These are phyloP conservation scores for Anticlea derivata DNA, from an alignment of 2,888 invertebrate genomes.

Conservation along the genomic window DNA sequence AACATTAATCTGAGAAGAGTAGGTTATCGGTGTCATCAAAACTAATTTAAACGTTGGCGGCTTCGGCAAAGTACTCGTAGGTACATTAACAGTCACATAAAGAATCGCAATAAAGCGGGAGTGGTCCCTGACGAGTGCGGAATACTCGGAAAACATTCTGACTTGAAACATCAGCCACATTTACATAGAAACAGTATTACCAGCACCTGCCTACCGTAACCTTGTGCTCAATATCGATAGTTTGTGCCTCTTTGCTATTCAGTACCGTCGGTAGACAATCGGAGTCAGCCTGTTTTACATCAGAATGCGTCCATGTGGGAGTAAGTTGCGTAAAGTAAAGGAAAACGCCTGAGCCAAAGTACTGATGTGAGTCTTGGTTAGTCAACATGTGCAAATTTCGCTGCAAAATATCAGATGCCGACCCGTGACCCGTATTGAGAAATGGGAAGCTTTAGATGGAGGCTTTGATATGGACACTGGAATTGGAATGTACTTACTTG, in stretches of 20 bases:
- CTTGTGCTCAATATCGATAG: too few species aligned
- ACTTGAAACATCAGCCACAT: constrained; percentile 31
- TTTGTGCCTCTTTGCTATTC: too few species aligned
- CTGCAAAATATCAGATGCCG: constrained; percentile 71
- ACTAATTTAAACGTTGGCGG: constrained; percentile 27
- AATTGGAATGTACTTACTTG: constrained; percentile 12
- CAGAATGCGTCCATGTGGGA: constrained; percentile 11
- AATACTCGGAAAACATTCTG: constrained; percentile 42
- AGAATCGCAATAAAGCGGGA: constrained; percentile 39
- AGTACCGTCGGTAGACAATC: too few species aligned
- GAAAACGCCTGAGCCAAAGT: constrained; percentile 47
- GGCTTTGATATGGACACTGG: constrained; percentile 43
- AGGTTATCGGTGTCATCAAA: constrained; percentile 40
- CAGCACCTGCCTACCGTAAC: not conserved
- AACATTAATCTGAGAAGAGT: constrained; percentile 29
- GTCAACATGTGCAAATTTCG: constrained; percentile 71
- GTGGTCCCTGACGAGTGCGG: constrained; percentile 38
- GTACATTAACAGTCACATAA: constrained; percentile 37
- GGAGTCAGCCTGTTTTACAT: not conserved
- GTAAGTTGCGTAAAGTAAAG: constrained; percentile 56
- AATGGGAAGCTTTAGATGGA: constrained; percentile 52
- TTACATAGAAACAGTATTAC: constrained; percentile 17
- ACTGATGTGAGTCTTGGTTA: constrained; percentile 54
- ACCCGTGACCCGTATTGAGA: constrained; percentile 65
- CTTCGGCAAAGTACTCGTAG: constrained; percentile 28